phyloP scores from a whole-genome alignment of 2,888 invertebrate species.

The Platycheirus albimanus region DNA sequence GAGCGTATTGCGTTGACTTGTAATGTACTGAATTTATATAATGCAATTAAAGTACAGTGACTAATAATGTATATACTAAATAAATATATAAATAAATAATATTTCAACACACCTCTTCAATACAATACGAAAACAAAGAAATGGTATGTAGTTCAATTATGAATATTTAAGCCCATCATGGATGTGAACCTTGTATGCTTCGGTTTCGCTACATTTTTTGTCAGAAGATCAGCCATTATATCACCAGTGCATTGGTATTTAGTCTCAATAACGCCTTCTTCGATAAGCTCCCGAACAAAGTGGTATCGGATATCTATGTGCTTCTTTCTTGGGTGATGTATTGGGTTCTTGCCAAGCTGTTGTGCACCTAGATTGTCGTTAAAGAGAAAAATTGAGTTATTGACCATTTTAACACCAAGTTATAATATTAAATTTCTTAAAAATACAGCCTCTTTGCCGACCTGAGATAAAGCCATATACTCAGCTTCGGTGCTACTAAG shows the following conservation, averaged over 20 bases:
- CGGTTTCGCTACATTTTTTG: slow-evolving; percentile 3
- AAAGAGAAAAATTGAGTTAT: slow-evolving; percentile 19
- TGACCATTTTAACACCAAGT: neutral
- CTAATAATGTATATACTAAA: too few species aligned
- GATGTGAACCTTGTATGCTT: slow-evolving; percentile 9
- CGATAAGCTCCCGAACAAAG: neutral
- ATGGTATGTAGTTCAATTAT: too few species aligned
- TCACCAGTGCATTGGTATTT: neutral
- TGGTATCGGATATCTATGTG: slow-evolving; percentile 32
- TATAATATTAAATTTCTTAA: slow-evolving; percentile 23
- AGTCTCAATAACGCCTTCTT: neutral
- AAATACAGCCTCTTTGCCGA: slow-evolving; percentile 11
- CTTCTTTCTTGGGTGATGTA: slow-evolving; percentile 6
- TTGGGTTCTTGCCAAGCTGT: slow-evolving; percentile 16
- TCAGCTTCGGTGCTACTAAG: slow-evolving; percentile 58
- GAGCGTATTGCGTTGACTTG: too few species aligned
- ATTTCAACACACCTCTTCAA: neutral
- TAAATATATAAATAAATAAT: too few species aligned
- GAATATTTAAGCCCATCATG: slow-evolving; percentile 1
- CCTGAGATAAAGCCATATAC: slow-evolving; percentile 50
- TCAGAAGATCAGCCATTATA: neutral
- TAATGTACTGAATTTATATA: too few species aligned
- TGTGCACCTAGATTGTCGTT: slow-evolving; percentile 29
- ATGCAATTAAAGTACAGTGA: too few species aligned
- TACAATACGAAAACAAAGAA: neutral